Conservation (phyloP, 2,113 vertebrate species). For the Bubalus kerabau region DNA sequence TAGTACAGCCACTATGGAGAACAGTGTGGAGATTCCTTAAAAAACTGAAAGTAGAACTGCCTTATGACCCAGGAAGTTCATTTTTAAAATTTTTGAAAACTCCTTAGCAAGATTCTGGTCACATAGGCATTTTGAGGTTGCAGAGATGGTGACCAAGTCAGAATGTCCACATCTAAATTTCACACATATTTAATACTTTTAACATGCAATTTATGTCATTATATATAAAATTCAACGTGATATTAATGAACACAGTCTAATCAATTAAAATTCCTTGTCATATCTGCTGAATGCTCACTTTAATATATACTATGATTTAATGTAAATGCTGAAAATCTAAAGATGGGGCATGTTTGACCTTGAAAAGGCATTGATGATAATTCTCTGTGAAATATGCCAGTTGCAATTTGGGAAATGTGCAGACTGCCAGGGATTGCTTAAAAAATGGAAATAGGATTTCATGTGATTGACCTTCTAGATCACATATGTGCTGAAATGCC, state of each 20-base stretch:
- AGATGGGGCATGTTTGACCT: conserved; percentile 60
- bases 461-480: conserved; percentile 67
- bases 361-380: conserved; percentile 68
- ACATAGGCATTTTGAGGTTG: neutral
- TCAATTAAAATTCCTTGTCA: conserved; percentile 34
- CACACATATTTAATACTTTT: conserved; percentile 1
- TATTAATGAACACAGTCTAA: conserved; percentile 25
- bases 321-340: conserved; percentile 43
- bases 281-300: neutral
- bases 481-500: conserved; percentile 60
- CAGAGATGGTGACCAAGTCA: neutral
- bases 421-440: conserved; percentile 64
- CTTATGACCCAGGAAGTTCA: neutral
- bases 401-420: conserved; percentile 66
- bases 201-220: neutral
- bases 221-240: neutral
- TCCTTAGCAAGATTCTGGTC: neutral
- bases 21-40: too few species aligned
- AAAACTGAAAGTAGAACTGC: too few species aligned
- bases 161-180: neutral
- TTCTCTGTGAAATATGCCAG: conserved; percentile 70
- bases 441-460: conserved; percentile 73
- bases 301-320: neutral
- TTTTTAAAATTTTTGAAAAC: conserved; percentile 13
- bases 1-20: too few species aligned